Percentiles rank a stretch among this genome's conserved stretches.
These are phyloP conservation scores for Drosophila bocqueti DNA, from an alignment of 1,140 invertebrate species.

Conservation along the genomic window DNA sequence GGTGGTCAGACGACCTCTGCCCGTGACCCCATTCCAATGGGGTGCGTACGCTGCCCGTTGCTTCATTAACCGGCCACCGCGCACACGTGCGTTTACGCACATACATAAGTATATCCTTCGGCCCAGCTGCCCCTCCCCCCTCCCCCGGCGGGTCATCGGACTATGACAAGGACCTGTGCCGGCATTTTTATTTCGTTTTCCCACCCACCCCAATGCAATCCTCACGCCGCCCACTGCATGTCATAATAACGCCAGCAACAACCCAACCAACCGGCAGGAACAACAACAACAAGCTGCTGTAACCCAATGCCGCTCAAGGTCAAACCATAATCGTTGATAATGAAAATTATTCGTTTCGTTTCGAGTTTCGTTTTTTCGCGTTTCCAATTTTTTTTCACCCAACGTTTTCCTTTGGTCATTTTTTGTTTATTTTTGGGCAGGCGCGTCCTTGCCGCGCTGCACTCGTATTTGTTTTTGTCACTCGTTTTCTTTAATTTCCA, in stretches of 20 bases:
- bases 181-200: constrained; percentile 57
- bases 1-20: constrained; percentile 59
- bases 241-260: constrained; percentile 52
- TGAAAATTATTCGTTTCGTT: constrained; percentile 78
- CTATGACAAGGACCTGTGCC: constrained; percentile 45
- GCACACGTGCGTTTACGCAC: constrained; percentile 47
- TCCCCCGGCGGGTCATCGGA: constrained; percentile 36
- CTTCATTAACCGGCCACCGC: constrained; percentile 71
- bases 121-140: neutral
- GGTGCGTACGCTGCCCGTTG: constrained; percentile 65
- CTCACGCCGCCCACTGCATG: constrained; percentile 17
- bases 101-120: constrained; percentile 46
- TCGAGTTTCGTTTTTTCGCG: constrained; percentile 22
- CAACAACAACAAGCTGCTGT: constrained; percentile 51
- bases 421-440: constrained; percentile 31
- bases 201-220: constrained; percentile 68
- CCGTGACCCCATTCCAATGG: constrained; percentile 79
- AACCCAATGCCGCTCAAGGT: constrained; percentile 80
- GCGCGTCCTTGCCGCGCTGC: constrained; percentile 44
- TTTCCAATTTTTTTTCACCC: constrained; percentile 9
- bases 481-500: constrained; percentile 81
- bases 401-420: constrained; percentile 2
- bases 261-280: constrained; percentile 5
- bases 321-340: constrained; percentile 84
- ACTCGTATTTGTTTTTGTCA: constrained; percentile 69